Conservation (phyloP, 2,888 invertebrate species). For the Cartodere bifasciata region DNA sequence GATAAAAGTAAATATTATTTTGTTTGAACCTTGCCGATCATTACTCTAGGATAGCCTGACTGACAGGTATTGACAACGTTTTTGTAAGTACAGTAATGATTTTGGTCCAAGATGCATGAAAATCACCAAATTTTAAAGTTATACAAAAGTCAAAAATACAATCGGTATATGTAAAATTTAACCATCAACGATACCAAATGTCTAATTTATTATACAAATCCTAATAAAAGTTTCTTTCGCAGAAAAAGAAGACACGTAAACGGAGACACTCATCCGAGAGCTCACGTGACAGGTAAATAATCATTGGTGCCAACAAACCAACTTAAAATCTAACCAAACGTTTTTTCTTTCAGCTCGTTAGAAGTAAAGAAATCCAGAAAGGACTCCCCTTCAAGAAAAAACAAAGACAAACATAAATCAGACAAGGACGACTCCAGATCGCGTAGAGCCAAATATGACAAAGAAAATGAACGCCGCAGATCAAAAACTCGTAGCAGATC, state of each 20-base stretch:
- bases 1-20: conserved; percentile 53
- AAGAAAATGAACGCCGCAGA: conserved; percentile 3
- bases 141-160: too few species aligned
- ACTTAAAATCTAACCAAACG: background rate
- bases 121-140: too few species aligned
- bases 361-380: conserved; percentile 9
- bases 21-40: conserved; percentile 63
- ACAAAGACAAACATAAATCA: conserved; percentile 1
- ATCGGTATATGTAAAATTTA: too few species aligned
- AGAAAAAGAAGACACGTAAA: conserved; percentile 44
- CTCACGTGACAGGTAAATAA: conserved; percentile 38
- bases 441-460: conserved; percentile 2
- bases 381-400: background rate
- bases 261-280: conserved; percentile 44
- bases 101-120: too few species aligned
- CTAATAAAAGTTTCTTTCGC: too few species aligned
- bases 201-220: too few species aligned
- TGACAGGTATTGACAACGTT: conserved; percentile 27
- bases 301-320: too few species aligned
- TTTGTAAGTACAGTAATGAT: conserved; percentile 35
- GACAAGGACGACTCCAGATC: conserved; percentile 2
- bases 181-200: too few species aligned
- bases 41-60: conserved; percentile 61
- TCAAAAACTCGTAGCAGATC: too few species aligned
- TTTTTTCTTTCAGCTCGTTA: conserved; percentile 4